Evolutionary conservation across 2,888 invertebrate species (phyloP).

Genomic region (Leucophora obtusa): DNA sequence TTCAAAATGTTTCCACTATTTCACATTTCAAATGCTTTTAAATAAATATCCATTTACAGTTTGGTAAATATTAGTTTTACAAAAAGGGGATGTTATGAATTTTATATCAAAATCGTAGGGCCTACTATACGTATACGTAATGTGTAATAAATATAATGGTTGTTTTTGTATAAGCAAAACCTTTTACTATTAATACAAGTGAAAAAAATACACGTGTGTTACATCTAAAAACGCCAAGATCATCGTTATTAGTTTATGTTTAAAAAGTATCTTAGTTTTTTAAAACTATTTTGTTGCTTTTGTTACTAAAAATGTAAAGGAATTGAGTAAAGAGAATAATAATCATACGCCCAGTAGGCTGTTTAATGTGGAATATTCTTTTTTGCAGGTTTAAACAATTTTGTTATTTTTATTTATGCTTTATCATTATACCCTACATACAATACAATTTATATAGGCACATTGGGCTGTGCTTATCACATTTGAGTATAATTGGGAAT

Average conservation of each 20-base stretch:
- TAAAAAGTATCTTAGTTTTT: neutral
- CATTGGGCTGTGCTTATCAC: too few relatives aligned
- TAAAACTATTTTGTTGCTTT: neutral
- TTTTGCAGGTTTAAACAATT: too few relatives aligned
- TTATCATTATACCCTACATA: too few relatives aligned
- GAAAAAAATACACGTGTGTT: neutral
- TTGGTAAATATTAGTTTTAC: constrained; percentile 39
- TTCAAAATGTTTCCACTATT: neutral
- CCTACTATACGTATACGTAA: neutral
- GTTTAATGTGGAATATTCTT: neutral
- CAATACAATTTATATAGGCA: too few relatives aligned
- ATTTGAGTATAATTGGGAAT: too few relatives aligned
- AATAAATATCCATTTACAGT: constrained; percentile 31
- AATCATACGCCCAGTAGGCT: neutral
- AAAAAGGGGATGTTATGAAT: constrained; percentile 14
- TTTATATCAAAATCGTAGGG: constrained; percentile 7
- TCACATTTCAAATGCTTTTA: constrained; percentile 24
- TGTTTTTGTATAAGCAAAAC: neutral
- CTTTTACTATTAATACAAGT: neutral
- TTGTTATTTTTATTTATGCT: too few relatives aligned
- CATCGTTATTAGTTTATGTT: constrained; percentile 1
- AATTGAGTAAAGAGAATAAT: neutral
- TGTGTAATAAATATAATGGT: neutral
- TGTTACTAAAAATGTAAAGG: neutral
- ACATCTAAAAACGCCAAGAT: constrained; percentile 15